Conservation (phyloP, 1,140 invertebrate genomes). For the Musca domestica region DNA sequence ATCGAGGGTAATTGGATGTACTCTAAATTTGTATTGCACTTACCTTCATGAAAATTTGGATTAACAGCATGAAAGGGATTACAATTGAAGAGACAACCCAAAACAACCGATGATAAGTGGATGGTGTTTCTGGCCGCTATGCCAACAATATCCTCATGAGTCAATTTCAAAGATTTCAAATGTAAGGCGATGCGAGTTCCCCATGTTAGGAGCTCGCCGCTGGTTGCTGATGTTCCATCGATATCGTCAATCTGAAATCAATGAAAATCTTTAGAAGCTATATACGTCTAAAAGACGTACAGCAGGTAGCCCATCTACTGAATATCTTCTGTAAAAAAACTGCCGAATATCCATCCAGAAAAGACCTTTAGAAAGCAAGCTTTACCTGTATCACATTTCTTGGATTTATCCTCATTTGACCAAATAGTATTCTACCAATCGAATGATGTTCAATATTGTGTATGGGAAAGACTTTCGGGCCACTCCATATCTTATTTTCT, state of each 20-base stretch:
- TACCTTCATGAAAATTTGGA: conserved; percentile 39
- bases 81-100: conserved; percentile 43
- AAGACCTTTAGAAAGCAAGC: no score
- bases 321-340: no score
- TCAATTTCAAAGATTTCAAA: conserved; percentile 35
- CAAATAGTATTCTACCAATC: no score
- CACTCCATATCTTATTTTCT: no score
- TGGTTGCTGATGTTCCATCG: conserved; percentile 38
- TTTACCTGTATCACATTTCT: no score
- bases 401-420: no score
- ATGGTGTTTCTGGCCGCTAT: conserved; percentile 42
- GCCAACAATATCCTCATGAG: conserved; percentile 42
- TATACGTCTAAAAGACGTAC: conserved; percentile 2
- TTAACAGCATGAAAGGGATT: conserved; percentile 42
- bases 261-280: background rate
- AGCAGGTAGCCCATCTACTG: background rate
- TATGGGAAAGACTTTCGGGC: no score
- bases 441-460: no score
- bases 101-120: conserved; percentile 38
- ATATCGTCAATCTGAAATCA: conserved; percentile 34
- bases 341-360: no score
- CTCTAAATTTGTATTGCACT: no score
- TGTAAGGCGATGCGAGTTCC: conserved; percentile 43
- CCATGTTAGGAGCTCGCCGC: conserved; percentile 35
- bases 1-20: no score